phyloP scores from a whole-genome alignment of 1,140 invertebrate species.

The Gerris buenoi region DNA sequence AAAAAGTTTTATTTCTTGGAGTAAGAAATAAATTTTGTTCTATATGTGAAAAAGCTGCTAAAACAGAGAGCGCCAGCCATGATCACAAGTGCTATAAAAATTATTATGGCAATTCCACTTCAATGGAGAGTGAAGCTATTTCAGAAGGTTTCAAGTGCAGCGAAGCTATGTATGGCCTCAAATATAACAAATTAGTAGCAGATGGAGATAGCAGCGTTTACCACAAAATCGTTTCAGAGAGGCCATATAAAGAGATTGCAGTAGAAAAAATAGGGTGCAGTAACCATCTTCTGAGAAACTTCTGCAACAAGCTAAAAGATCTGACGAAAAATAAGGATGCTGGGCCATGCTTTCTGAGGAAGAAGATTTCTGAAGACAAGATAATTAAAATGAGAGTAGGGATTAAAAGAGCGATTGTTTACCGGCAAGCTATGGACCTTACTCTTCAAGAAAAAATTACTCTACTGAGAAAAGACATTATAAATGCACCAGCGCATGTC shows the following conservation, averaged over 20 bases:
- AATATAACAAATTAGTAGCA: conserved; percentile 24
- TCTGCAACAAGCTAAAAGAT: conserved; percentile 13
- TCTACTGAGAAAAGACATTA: background rate
- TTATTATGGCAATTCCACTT: background rate
- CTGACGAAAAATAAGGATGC: conserved; percentile 8
- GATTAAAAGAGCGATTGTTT: background rate
- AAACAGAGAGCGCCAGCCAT: background rate
- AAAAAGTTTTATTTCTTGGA: conserved; percentile 24
- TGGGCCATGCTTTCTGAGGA: conserved; percentile 11
- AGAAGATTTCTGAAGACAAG: background rate
- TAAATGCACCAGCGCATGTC: background rate
- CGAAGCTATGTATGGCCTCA: conserved; percentile 23
- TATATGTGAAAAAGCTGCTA: background rate
- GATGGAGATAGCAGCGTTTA: conserved; percentile 27
- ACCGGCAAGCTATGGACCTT: background rate
- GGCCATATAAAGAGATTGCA: conserved; percentile 16
- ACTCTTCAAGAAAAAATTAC: background rate
- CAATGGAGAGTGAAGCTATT: background rate
- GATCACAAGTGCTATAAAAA: background rate
- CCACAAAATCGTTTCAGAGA: conserved; percentile 17
- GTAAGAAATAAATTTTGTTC: conserved; percentile 14
- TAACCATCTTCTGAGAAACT: conserved; percentile 9
- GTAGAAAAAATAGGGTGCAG: background rate
- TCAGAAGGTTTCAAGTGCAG: conserved; percentile 24
- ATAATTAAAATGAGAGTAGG: background rate